Evolutionary conservation across 2,797 vertebrate species (phyloP), one percentile per base, ranked within the genome.

Genomic region (Chelidonichthys spinosus): DNA sequence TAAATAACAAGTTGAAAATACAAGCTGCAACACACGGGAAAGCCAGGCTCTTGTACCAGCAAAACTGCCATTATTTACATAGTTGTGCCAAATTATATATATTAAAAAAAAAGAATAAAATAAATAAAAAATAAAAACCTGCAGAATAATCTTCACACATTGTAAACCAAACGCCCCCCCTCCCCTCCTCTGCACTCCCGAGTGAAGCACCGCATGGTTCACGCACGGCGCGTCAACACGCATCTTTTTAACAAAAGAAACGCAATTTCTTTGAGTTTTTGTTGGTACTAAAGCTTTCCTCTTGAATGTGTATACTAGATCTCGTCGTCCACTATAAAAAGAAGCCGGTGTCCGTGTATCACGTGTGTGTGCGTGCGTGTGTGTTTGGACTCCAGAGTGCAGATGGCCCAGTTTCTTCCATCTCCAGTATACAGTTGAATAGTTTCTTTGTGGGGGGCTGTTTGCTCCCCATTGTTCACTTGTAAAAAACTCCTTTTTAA

Each of bases 251-350:
- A 81, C 67, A 82, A 74, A 82, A 88, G 74, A 74, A 90, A 85
- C 79, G 63, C 83, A 84, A 69, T 81, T 79, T 80, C 67, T 79
- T 81, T 90, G 88, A 86, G 88, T 87, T 85, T 89, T 85, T 89
- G 92, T 93, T 94, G 94, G 94, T 95, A 95, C 94, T 95, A 94
- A 94, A 94, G 93, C 92, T 94, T 95, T 95, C 89, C 82, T 91
- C 89, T 91, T 92, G 92, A 94, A 92, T 94, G 92, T 94, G 81
- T 89, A 74, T 65, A 79, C 69, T 87, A 89, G 90, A 92, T 85
- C 80, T 76, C 84, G 84, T 86, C 83, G 79, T 83, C 83, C 82
- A 79, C 69, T 90, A 70, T 74, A 75, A 63, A 72, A 25, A 88
- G 73, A 87, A 87, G 81, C 83, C 75, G 33, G 75, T 73, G 70